Evolutionary conservation across 2,888 invertebrate genomes (phyloP).

Genomic region (Andricus curvator): DNA sequence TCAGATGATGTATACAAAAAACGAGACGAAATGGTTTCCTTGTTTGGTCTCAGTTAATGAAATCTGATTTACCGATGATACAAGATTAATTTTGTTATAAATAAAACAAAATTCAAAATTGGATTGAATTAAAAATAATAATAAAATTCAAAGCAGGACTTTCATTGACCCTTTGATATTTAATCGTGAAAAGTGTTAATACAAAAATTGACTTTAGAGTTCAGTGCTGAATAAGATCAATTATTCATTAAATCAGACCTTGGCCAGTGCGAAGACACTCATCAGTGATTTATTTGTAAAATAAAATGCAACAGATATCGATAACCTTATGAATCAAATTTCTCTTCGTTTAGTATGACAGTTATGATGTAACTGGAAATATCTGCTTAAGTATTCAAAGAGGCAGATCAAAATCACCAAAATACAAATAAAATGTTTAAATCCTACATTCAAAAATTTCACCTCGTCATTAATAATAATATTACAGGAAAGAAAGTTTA

Average conservation of each 20-base stretch:
- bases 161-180: too few relatives aligned
- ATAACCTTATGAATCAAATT: constrained; percentile 1
- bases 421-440: too few relatives aligned
- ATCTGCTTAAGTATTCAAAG: neutral
- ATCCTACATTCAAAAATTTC: too few relatives aligned
- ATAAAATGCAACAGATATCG: neutral
- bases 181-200: neutral
- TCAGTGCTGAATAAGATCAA: neutral
- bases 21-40: too few relatives aligned
- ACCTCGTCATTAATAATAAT: too few relatives aligned
- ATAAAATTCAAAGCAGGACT: too few relatives aligned
- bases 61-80: too few relatives aligned
- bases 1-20: too few relatives aligned
- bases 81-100: too few relatives aligned
- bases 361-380: neutral
- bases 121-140: too few relatives aligned
- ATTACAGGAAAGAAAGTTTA: neutral
- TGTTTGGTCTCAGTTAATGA: too few relatives aligned
- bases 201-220: neutral
- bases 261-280: neutral
- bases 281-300: neutral
- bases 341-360: constrained; percentile 7
- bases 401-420: neutral
- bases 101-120: too few relatives aligned
- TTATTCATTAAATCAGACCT: neutral